A percentile compares a stretch with the other conserved stretches of the same genome.
These are phyloP conservation scores for Acanthornis magna DNA, from an alignment of 2,797 vertebrate species.

Conservation along the genomic window DNA sequence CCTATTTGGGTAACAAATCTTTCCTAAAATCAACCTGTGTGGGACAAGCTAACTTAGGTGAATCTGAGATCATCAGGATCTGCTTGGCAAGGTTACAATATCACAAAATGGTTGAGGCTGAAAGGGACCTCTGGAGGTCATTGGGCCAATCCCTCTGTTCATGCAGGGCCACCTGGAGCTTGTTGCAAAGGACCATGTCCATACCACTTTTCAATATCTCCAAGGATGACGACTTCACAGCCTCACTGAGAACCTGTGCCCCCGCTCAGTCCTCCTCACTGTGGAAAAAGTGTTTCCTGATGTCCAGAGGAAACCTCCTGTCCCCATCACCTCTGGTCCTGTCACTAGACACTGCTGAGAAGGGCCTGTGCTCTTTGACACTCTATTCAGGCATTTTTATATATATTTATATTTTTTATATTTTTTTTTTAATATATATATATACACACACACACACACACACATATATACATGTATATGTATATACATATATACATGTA, in stretches of 20 bases:
- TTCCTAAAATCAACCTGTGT: not conserved
- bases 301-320: not conserved
- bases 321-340: not conserved
- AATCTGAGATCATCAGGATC: not conserved
- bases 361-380: not conserved
- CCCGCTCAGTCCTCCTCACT: not conserved
- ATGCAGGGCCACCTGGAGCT: not conserved
- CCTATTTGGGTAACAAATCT: not conserved
- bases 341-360: not conserved
- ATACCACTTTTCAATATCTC: not conserved
- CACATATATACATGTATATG: too few species aligned
- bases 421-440: too few species aligned
- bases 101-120: not conserved
- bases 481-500: too few species aligned
- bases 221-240: not conserved
- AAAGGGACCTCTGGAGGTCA: not conserved
- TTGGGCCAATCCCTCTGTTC: not conserved
- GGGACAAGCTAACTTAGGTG: not conserved
- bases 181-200: not conserved
- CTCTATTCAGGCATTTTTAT: not conserved
- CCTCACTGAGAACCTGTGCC: not conserved
- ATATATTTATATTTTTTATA: too few species aligned
- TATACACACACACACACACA: too few species aligned
- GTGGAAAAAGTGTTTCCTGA: not conserved
- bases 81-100: not conserved